Evolutionary conservation across 2,888 invertebrate genomes (phyloP).

Genomic region (Pasiphila rectangulata): DNA sequence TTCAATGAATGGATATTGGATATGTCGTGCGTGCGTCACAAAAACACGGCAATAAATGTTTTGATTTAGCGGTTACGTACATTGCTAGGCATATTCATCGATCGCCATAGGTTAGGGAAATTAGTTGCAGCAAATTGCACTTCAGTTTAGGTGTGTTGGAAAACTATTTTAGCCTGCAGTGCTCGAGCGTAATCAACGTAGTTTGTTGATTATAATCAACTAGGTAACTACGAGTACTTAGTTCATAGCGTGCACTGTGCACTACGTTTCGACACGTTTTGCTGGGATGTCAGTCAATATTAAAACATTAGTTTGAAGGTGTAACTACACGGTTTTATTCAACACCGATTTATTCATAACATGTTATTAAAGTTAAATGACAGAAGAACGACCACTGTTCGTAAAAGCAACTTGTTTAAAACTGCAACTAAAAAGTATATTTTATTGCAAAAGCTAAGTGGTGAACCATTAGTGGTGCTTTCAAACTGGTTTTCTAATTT

Average conservation of each 20-base stretch:
- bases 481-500: constrained; percentile 65
- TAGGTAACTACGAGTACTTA: constrained; percentile 5
- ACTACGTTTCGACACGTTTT: constrained; percentile 2
- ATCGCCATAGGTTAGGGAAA: constrained; percentile 12
- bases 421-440: constrained; percentile 12
- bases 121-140: constrained; percentile 23
- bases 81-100: constrained; percentile 9
- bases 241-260: constrained; percentile 6
- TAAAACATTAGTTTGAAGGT: neutral
- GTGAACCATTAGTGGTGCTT: constrained; percentile 37
- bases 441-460: too few relatives aligned
- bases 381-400: too few relatives aligned
- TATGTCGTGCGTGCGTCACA: constrained; percentile 44
- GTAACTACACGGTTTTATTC: neutral
- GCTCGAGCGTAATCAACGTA: neutral
- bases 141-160: constrained; percentile 15
- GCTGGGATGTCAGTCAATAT: constrained; percentile 3
- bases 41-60: constrained; percentile 22
- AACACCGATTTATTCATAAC: too few relatives aligned
- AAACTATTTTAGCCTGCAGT: constrained; percentile 5
- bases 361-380: too few relatives aligned
- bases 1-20: constrained; percentile 45
- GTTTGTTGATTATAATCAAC: constrained; percentile 6
- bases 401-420: too few relatives aligned
- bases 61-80: constrained; percentile 20